phyloP scores from a whole-genome alignment of 2,888 invertebrate species.

The Ypsolopha sequella region DNA sequence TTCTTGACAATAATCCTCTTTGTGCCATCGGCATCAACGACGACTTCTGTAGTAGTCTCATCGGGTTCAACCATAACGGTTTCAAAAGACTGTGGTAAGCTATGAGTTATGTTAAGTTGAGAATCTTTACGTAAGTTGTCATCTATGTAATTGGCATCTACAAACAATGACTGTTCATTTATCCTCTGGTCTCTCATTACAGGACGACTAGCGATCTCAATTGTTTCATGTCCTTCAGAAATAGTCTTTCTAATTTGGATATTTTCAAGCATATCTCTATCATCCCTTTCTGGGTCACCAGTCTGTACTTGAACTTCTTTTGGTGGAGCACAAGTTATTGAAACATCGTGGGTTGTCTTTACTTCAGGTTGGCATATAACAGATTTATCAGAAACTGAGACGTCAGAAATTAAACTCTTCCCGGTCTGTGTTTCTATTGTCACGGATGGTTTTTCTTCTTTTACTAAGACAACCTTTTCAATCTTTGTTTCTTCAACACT shows the following conservation, averaged over 20 bases:
- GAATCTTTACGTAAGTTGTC: constrained; percentile 68
- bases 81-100: constrained; percentile 82
- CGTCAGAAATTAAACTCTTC: constrained; percentile 64
- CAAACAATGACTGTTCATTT: constrained; percentile 73
- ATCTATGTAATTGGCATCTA: constrained; percentile 80
- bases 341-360: constrained; percentile 56
- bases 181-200: constrained; percentile 54
- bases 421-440: constrained; percentile 78
- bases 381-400: constrained; percentile 49
- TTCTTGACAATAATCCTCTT: constrained; percentile 84
- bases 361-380: constrained; percentile 46
- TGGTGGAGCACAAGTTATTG: constrained; percentile 63
- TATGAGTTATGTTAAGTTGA: constrained; percentile 79
- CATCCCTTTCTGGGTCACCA: constrained; percentile 57
- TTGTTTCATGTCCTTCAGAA: constrained; percentile 76
- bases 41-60: constrained; percentile 84
- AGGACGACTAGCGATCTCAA: constrained; percentile 78
- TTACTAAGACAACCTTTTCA: constrained; percentile 13
- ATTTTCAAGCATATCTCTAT: constrained; percentile 68
- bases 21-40: constrained; percentile 85
- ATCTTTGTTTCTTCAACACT: constrained; percentile 17
- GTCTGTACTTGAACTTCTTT: constrained; percentile 75
- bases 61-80: constrained; percentile 86
- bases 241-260: constrained; percentile 76
- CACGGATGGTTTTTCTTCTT: constrained; percentile 24